phyloP scores from a whole-genome alignment of 2,888 invertebrate genomes.

The Amphimallon solstitiale region DNA sequence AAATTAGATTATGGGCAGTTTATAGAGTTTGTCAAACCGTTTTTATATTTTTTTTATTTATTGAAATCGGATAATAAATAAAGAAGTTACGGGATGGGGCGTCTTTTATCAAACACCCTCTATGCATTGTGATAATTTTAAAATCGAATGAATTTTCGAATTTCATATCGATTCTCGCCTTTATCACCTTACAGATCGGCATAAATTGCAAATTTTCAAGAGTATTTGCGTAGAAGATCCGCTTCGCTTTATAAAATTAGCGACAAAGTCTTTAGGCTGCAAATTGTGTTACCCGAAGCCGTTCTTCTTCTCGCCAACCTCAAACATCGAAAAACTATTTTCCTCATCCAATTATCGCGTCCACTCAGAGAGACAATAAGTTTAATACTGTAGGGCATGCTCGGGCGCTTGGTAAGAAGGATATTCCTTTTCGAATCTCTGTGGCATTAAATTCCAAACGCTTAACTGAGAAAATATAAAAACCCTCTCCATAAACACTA shows the following conservation, averaged over 20 bases:
- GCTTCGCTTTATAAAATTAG: conserved; percentile 21
- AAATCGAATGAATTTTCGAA: too few relatives aligned
- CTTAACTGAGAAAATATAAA: conserved; percentile 1
- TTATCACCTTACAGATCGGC: neutral
- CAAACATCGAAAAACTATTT: conserved; percentile 12
- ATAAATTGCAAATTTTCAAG: conserved; percentile 21
- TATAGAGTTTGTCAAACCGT: too few relatives aligned
- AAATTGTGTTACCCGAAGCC: conserved; percentile 16
- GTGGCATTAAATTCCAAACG: neutral
- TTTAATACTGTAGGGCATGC: too few relatives aligned
- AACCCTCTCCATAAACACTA: neutral
- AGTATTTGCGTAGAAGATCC: neutral
- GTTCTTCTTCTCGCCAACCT: neutral
- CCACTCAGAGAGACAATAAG: neutral
- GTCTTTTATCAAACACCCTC: too few relatives aligned
- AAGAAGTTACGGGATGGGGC: too few relatives aligned
- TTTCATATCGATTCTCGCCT: too few relatives aligned
- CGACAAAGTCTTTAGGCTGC: neutral
- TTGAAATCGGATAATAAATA: too few relatives aligned
- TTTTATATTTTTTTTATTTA: too few relatives aligned
- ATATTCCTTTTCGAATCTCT: neutral
- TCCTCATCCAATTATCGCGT: neutral
- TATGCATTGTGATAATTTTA: too few relatives aligned
- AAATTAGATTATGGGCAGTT: too few relatives aligned
- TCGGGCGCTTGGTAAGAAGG: neutral